Base-by-base conservation (phyloP, 2,888 invertebrate genomes). In the Drosophila mimica region DNA sequence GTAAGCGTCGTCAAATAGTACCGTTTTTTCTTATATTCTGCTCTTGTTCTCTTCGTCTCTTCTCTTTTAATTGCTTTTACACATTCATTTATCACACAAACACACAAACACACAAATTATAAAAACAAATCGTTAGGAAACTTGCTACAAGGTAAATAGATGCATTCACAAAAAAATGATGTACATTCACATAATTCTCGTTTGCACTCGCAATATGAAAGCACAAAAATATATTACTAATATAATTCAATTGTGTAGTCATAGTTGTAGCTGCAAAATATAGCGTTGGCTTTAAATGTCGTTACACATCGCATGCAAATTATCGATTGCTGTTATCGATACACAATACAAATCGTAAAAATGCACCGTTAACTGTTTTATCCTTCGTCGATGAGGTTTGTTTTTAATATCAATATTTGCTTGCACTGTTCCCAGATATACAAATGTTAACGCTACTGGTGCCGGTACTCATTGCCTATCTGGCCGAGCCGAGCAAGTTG, bases 371-470 rank as follows among this genome's bases (percentile, higher is more conserved):
- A 62, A 15, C 17, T 73, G 64, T 77, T 33, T 57, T 58, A 48
- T 46, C 8, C 3, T 9, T 30, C 31, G 4, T 30, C 0, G 15
- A 25, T 17, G 25, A 8, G 11, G 20, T 20, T 34, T 48, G 13
- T 15, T 33, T n/a, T 38, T 15, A 25, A 13, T 30, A 40, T 40
- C 3, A 49, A 31, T 34, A 43, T 40, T 25, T 33, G 3, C 5
- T 9, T 13, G 8, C 31, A 53, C 28, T 51, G 17, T 83, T 43
- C 68, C 7, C 93, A 99, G 99, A 98, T 91, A 96, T 97, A 82
- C 97, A 98, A 92, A 96, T 99, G 95, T 94, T 99, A 62, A 96
- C 97, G 80, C 94, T 99, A 51, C 94, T 99, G 70, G 97, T 99
- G 70, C 99, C 99, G 51, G 96, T 98, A 70, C 95, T 99, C 81